A percentile compares a stretch with the other conserved stretches of the same genome.
These are phyloP conservation scores for Haliclystus octoradiatus DNA, from an alignment of 30 jellyfish, hydroid and myxozoan genomes.

Conservation along the genomic window DNA sequence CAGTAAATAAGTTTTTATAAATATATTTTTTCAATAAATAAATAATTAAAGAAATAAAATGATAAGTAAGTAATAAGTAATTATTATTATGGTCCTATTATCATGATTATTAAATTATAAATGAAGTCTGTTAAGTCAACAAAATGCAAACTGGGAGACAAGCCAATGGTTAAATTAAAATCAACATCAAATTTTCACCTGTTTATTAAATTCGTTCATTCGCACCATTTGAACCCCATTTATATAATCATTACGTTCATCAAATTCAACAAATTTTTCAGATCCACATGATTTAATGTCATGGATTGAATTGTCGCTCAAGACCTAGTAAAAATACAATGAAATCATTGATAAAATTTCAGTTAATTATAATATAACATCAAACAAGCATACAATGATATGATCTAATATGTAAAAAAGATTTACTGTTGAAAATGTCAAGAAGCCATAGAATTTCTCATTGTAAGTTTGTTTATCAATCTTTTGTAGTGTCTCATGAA, in stretches of 20 bases:
- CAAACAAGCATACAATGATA: neutral
- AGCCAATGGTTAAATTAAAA: neutral
- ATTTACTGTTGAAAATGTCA: slow-evolving; percentile 64
- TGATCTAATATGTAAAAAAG: neutral
- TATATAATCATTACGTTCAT: slow-evolving; percentile 47
- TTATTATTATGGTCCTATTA: too few relatives aligned
- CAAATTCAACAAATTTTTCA: slow-evolving; percentile 39
- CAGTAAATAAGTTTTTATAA: too few relatives aligned
- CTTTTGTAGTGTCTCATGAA: slow-evolving; percentile 55
- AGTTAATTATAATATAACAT: neutral
- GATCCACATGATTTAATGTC: slow-evolving; percentile 37
- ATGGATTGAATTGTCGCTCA: neutral
- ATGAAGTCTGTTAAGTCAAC: too few relatives aligned
- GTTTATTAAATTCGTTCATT: slow-evolving; percentile 63
- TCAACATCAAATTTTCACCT: slow-evolving; percentile 28
- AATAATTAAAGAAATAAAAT: too few relatives aligned
- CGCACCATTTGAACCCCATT: slow-evolving; percentile 33
- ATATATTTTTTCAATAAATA: too few relatives aligned
- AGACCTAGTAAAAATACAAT: neutral
- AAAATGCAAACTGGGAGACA: too few relatives aligned
- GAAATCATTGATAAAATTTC: neutral
- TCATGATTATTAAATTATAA: too few relatives aligned
- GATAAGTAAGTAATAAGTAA: too few relatives aligned
- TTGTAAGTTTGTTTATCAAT: slow-evolving; percentile 52
- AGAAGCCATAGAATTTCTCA: slow-evolving; percentile 39